Evolutionary conservation across 2,113 vertebrate species (phyloP), one percentile per base, ranked within the genome.

Genomic region (Tragelaphus strepsiceros): DNA sequence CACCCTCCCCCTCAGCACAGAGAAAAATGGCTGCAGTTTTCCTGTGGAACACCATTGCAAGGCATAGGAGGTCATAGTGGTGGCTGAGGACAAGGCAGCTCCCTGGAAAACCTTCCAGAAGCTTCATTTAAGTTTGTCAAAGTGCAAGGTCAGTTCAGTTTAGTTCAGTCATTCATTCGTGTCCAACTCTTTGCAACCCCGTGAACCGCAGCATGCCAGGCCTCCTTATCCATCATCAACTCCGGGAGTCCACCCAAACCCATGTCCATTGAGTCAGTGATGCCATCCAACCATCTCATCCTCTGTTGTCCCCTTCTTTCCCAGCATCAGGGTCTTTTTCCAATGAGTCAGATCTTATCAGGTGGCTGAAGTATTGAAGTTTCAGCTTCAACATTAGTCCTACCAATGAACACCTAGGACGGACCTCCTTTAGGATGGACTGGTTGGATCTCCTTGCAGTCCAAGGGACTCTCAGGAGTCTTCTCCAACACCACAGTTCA

Each of bases 11-110:
- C 43, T 7, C 22, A 6, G 83, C 59, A 6, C 58, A 67, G 32
- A 93, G 82, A 87, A 74, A 90, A 90, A 80, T 2, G 62, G 53
- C 15, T 24, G 24, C 21, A 28, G 56, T 83, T 88, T 80, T 83
- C 51, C 59, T 32, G 2, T 46, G 49, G 84, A 90, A 96, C 4
- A 5, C 35, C 39, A 32, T 0, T 71, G 64, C 17, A 2, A 93
- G 43, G 43, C 43, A 83, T 12, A 2, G 9, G 7, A 53, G 43
- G 14, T 71, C 67, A 54, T 58, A 17, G 35, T 28, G 32, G 59
- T 7, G 46, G 2, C 58, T 56, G 35, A 54, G 30, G 77, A 86
- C 35, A 67, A 86, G 43, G 80, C 12, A 64, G 12, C 85, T 30
- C 39, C 77, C 17, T 12, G 30, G 30, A 51, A 91, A 78, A 86